Conservation (phyloP, 2,888 invertebrate genomes). For the Andrena flavipes region DNA sequence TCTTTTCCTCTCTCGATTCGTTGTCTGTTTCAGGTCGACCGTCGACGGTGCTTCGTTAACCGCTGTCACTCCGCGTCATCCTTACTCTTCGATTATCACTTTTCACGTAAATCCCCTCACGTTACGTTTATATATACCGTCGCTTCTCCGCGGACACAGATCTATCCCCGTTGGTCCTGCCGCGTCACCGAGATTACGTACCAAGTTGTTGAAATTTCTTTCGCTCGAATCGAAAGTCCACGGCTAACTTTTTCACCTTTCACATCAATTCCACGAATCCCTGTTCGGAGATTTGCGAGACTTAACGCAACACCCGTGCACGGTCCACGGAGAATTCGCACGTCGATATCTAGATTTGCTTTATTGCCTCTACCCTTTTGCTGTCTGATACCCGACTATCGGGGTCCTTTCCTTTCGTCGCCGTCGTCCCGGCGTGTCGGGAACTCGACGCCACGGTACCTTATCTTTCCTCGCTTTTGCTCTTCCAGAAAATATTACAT, state of each 20-base stretch:
- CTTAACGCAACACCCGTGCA: conserved; percentile 38
- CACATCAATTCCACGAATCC: conserved; percentile 21
- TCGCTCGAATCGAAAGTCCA: conserved; percentile 31
- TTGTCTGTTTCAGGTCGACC: conserved; percentile 10
- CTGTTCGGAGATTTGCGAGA: conserved; percentile 46
- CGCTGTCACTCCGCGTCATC: neutral
- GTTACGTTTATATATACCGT: too few relatives aligned
- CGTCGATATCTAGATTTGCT: conserved; percentile 54
- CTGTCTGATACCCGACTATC: conserved; percentile 19
- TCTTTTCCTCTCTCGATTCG: conserved; percentile 20
- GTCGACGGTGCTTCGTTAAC: conserved; percentile 17
- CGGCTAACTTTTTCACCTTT: conserved; percentile 6
- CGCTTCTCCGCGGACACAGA: too few relatives aligned
- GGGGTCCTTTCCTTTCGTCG: neutral
- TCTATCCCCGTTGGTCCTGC: too few relatives aligned
- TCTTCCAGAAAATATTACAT: conserved; percentile 14
- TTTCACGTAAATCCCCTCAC: neutral
- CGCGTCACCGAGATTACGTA: neutral
- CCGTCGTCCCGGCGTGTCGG: neutral
- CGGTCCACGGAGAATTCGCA: conserved; percentile 50
- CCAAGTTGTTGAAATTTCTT: conserved; percentile 26
- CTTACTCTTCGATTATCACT: neutral
- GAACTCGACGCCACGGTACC: neutral
- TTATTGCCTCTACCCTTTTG: conserved; percentile 36
- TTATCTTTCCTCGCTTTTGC: conserved; percentile 16